These are phyloP conservation scores for Clanis bilineata DNA, from an alignment of 2,888 invertebrate genomes.

Conservation along the genomic window DNA sequence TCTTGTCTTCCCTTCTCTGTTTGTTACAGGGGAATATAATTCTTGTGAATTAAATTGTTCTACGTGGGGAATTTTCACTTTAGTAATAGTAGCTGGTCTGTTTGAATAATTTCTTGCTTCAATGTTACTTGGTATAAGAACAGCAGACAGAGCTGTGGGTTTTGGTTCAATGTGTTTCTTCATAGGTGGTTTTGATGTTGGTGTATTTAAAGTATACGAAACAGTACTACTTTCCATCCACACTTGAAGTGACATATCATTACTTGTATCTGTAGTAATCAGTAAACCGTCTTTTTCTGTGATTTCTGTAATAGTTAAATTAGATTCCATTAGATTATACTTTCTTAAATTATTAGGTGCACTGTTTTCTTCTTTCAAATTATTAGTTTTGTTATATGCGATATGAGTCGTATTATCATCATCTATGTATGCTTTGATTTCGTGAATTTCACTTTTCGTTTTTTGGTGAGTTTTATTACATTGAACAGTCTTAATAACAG, in stretches of 20 bases:
- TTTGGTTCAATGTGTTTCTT: slow-evolving; percentile 61
- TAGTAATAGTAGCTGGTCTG: slow-evolving; percentile 70
- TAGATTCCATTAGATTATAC: slow-evolving; percentile 73
- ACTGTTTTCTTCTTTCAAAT: slow-evolving; percentile 66
- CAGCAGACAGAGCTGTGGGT: slow-evolving; percentile 83
- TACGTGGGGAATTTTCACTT: slow-evolving; percentile 67
- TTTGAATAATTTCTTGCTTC: slow-evolving; percentile 57
- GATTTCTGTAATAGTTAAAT: slow-evolving; percentile 67
- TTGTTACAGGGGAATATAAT: slow-evolving; percentile 62
- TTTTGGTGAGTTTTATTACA: slow-evolving; percentile 65
- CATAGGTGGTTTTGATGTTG: slow-evolving; percentile 54
- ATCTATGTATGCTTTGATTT: slow-evolving; percentile 65
- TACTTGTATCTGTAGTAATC: slow-evolving; percentile 72
- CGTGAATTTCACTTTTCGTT: slow-evolving; percentile 72
- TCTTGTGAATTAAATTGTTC: slow-evolving; percentile 59
- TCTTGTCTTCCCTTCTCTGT: slow-evolving; percentile 70
- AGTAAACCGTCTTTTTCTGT: slow-evolving; percentile 71
- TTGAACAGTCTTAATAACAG: slow-evolving; percentile 47
- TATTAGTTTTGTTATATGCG: slow-evolving; percentile 72
- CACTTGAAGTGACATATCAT: slow-evolving; percentile 68
- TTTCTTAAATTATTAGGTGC: slow-evolving; percentile 64
- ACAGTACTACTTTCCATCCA: slow-evolving; percentile 69
- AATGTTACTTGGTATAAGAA: slow-evolving; percentile 82
- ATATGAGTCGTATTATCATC: slow-evolving; percentile 69
- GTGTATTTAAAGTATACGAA: slow-evolving; percentile 46